These are phyloP conservation scores for Lordiphosa mommai DNA, from an alignment of 1,140 invertebrate species.

Conservation along the genomic window DNA sequence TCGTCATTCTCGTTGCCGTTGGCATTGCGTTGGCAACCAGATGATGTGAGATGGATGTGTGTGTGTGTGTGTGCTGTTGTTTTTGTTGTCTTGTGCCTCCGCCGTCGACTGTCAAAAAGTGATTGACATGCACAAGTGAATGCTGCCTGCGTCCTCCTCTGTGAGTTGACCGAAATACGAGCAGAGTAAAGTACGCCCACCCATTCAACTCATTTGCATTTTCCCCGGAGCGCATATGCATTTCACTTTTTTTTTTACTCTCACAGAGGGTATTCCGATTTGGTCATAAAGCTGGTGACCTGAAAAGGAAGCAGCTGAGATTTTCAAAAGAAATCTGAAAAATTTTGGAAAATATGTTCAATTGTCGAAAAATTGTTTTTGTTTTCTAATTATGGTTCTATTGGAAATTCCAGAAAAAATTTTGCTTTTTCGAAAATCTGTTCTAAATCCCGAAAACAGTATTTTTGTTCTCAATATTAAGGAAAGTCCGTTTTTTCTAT, in stretches of 20 bases:
- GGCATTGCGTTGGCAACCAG: constrained; percentile 24
- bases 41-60: constrained; percentile 31
- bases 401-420: no score
- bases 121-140: constrained; percentile 74
- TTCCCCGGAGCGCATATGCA: constrained; percentile 15
- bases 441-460: no score
- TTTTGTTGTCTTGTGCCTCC: constrained; percentile 42
- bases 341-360: no score
- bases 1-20: constrained; percentile 10
- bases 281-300: no score
- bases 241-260: constrained; percentile 11
- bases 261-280: no score
- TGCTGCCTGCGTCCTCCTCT: constrained; percentile 15
- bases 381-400: no score
- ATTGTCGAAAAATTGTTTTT: no score
- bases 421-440: no score
- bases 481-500: no score
- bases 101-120: constrained; percentile 54
- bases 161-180: constrained; percentile 25
- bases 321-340: no score
- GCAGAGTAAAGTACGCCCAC: constrained; percentile 48
- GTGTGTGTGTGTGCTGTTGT: constrained; percentile 14
- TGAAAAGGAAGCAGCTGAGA: no score
- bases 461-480: no score
- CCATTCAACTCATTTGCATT: constrained; percentile 61